A percentile compares a stretch with the other conserved stretches of the same genome.
phyloP scores from a whole-genome alignment of 2,888 invertebrate species.

The Spicauda simplicius region DNA sequence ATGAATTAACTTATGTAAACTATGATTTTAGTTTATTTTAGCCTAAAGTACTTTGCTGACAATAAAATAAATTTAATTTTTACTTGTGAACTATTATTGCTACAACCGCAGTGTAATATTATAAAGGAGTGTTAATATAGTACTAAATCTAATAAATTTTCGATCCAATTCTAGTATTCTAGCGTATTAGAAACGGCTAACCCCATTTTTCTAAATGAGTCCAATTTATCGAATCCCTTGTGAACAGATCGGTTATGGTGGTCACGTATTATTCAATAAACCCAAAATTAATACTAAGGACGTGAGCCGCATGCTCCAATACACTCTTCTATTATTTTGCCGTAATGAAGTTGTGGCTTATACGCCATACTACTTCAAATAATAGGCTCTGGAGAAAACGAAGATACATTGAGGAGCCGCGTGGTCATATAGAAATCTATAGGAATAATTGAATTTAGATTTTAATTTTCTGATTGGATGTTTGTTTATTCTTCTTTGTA shows the following conservation, averaged over 20 bases:
- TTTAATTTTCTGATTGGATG: too few species aligned
- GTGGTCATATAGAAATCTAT: too few species aligned
- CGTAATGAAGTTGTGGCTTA: conserved; percentile 61
- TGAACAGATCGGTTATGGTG: conserved; percentile 65
- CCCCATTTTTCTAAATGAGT: conserved; percentile 63
- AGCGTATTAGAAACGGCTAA: conserved; percentile 41
- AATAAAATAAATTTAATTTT: too few species aligned
- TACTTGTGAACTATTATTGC: too few species aligned
- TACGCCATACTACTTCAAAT: not conserved
- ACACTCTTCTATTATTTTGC: conserved; percentile 62
- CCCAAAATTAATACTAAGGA: conserved; percentile 76
- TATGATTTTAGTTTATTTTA: too few species aligned
- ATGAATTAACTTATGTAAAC: too few species aligned
- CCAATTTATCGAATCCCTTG: conserved; percentile 64
- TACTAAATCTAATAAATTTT: too few species aligned
- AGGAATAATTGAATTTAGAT: not conserved
- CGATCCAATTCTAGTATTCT: too few species aligned
- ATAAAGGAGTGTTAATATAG: too few species aligned
- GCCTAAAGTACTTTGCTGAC: too few species aligned
- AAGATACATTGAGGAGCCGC: not conserved
- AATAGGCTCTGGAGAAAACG: not conserved
- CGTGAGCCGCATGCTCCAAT: conserved; percentile 65
- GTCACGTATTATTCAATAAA: conserved; percentile 81
- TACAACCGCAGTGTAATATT: too few species aligned
- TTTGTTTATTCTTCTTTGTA: not conserved